Evolutionary conservation across 2,797 vertebrate species (phyloP).

Genomic region (Gambusia yucatana): DNA sequence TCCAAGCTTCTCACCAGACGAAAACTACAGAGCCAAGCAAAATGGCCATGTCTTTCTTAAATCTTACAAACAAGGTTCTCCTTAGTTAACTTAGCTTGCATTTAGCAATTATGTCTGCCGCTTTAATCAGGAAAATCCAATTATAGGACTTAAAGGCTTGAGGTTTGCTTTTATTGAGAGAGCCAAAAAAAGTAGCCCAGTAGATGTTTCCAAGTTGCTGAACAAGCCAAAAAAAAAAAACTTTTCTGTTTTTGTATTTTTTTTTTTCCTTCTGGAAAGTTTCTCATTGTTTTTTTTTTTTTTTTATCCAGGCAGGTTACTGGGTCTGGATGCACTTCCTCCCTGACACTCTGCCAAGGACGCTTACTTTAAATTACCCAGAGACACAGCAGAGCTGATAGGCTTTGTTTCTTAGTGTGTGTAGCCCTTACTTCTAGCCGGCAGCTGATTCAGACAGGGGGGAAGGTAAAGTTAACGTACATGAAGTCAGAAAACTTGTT

Average conservation of each 20-base stretch:
- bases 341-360: background rate
- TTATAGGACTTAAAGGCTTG: conserved; percentile 12
- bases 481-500: background rate
- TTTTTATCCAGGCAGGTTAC: conserved; percentile 17
- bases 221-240: background rate
- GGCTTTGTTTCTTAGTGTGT: background rate
- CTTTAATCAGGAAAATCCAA: conserved; percentile 19
- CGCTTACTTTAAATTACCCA: background rate
- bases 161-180: background rate
- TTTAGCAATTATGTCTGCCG: background rate
- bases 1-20: background rate
- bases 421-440: background rate
- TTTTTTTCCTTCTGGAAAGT: background rate
- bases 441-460: background rate
- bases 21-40: background rate
- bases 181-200: background rate
- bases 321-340: conserved; percentile 9
- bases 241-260: background rate
- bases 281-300: conserved; percentile 20
- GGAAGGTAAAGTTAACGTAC: background rate
- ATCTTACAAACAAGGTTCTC: background rate
- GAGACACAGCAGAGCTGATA: background rate
- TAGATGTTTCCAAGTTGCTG: conserved; percentile 9
- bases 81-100: background rate
- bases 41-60: background rate